phyloP scores from a whole-genome alignment of 1,140 invertebrate species.

The Aphidius ervi region DNA sequence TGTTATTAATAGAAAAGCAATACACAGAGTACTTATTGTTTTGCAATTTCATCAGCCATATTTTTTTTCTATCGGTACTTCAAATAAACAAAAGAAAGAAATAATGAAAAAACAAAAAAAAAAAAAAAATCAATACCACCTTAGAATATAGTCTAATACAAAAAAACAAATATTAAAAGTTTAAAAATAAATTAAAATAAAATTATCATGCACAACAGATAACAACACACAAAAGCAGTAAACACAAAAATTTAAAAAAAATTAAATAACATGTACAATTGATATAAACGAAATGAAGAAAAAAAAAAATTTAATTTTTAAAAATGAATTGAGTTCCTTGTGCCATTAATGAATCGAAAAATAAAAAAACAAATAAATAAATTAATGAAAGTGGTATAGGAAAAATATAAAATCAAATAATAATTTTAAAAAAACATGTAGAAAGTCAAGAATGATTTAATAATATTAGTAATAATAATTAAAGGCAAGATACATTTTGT shows the following conservation, averaged over 20 bases:
- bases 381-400: background rate
- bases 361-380: constrained; percentile 3
- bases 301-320: constrained; percentile 4
- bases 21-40: constrained; percentile 3
- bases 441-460: constrained; percentile 15
- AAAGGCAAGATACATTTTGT: constrained; percentile 21
- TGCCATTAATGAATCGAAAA: constrained; percentile 4
- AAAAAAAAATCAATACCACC: constrained; percentile 1
- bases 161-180: no score
- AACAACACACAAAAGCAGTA: background rate
- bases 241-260: background rate
- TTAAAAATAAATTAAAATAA: no score
- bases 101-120: constrained; percentile 1
- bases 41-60: constrained; percentile 9
- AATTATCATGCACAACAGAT: background rate
- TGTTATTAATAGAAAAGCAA: constrained; percentile 1
- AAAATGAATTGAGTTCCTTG: constrained; percentile 21
- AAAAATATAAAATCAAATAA: no score
- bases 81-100: background rate
- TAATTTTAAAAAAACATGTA: background rate
- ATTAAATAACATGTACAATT: constrained; percentile 19
- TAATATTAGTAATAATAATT: constrained; percentile 19
- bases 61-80: constrained; percentile 10
- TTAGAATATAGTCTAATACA: background rate
- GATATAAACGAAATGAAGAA: background rate